Evolutionary conservation across 2,113 vertebrate genomes (phyloP), one percentile per base, ranked within the genome.

Genomic region (Onychostoma macrolepis): DNA sequence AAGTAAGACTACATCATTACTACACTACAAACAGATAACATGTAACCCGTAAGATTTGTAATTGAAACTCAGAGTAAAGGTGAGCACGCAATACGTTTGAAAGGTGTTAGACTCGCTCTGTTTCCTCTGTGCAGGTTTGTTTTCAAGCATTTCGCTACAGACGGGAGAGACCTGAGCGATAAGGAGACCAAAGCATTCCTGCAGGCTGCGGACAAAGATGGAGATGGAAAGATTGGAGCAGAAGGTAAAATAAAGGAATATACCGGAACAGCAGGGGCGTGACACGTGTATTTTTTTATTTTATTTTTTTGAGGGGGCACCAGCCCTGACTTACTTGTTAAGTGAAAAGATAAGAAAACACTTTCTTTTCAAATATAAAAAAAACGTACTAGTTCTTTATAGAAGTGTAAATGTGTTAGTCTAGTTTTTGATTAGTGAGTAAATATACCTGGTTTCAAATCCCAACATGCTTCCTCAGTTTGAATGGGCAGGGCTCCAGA

Each of bases 141-240:
- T 86, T 94, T 99, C 92, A 96, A 97, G 90, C 94, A 96, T 75
- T 99, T 99, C 87, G 89, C 95, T 78, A 90, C 95, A 63, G 93
- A 96, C 21, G 97, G 96, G 91, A 94, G 98, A 86, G 96, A 96
- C 88, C 93, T 99, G 89, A 96, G 97, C 41, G 96, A 95, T 89
- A 96, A 96, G 90, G 98, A 99, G 95, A 98, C 96, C 33, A 97
- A 97, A 95, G 92, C 69, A 15, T 96, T 99, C 90, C 90, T 99
- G 93, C 91, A 90, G 56, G 98, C 97, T 76, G 98, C 97, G n/a
- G 98, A 99, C 92, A 98, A 98, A 94, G 97, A 99, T 0, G 97
- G 97, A 84, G 97, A 99, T 24, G 98, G 97, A 86, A 99, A 98
- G 94, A 99, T 99, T 10, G 97, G 97, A 58, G 94, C 95, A 4